These are phyloP conservation scores for Drosophila silvestris DNA, from an alignment of 2,888 invertebrate species.

Conservation along the genomic window DNA sequence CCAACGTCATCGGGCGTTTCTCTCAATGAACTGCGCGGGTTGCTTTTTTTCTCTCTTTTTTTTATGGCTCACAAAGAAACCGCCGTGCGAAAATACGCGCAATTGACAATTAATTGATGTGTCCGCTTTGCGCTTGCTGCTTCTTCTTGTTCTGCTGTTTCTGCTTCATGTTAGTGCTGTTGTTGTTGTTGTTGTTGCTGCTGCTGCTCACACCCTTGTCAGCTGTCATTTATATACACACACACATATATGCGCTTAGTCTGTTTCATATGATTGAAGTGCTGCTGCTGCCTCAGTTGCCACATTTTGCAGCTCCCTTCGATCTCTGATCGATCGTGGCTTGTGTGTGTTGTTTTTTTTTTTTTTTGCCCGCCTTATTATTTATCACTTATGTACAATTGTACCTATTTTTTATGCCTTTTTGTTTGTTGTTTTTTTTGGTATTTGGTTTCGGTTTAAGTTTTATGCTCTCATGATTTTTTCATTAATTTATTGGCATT, in stretches of 20 bases:
- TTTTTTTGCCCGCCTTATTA: conserved; percentile 63
- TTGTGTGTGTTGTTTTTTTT: conserved; percentile 9
- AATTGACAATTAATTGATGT: conserved; percentile 82
- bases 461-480: conserved; percentile 74
- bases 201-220: conserved; percentile 77
- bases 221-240: conserved; percentile 69
- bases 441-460: conserved; percentile 55
- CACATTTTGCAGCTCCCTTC: conserved; percentile 44
- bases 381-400: conserved; percentile 77
- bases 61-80: conserved; percentile 67
- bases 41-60: conserved; percentile 27
- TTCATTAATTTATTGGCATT: conserved; percentile 70
- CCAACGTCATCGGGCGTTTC: conserved; percentile 32
- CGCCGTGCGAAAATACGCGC: conserved; percentile 81
- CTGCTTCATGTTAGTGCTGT: conserved; percentile 1
- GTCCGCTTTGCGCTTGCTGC: conserved; percentile 68
- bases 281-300: conserved; percentile 53
- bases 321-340: conserved; percentile 48
- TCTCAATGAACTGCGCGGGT: conserved; percentile 69
- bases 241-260: conserved; percentile 22
- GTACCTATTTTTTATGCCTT: conserved; percentile 31
- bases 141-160: conserved; percentile 2
- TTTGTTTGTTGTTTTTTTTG: conserved; percentile 31
- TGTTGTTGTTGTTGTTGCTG: conserved; percentile 44
- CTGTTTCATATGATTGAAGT: conserved; percentile 67